Conservation (phyloP, 2,888 invertebrate species). For the Agrotis clavis region DNA sequence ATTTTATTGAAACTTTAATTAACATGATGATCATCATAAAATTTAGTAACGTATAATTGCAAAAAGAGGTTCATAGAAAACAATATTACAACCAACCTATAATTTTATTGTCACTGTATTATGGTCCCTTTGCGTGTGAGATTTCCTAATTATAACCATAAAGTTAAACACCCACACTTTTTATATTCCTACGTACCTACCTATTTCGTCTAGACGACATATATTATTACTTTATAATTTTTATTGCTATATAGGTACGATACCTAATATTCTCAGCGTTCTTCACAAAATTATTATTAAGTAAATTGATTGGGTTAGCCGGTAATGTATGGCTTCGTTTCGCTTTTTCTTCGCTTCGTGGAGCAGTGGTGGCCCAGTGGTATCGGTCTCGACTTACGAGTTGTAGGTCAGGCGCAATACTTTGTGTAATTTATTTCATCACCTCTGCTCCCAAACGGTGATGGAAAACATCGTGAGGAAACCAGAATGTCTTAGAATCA, state of each 20-base stretch:
- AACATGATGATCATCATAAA: neutral
- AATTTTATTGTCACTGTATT: conserved; percentile 9
- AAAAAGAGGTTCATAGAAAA: conserved; percentile 3
- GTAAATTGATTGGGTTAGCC: neutral
- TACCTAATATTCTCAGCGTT: neutral
- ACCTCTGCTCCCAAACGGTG: too few species aligned
- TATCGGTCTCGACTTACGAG: too few species aligned
- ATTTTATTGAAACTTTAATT: neutral
- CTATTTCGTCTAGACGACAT: conserved; percentile 21
- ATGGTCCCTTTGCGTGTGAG: conserved; percentile 15
- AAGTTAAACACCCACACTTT: conserved; percentile 10
- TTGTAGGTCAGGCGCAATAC: too few species aligned
- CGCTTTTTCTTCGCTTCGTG: too few species aligned
- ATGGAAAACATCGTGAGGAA: too few species aligned
- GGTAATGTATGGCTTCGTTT: conserved; percentile 6
- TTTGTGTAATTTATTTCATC: too few species aligned
- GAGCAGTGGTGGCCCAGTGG: too few species aligned
- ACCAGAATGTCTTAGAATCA: too few species aligned
- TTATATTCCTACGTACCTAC: conserved; percentile 2
- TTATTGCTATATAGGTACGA: neutral
- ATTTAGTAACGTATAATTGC: neutral
- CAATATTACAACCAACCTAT: neutral
- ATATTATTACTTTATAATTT: neutral
- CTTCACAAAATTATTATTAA: conserved; percentile 2
- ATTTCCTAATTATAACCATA: conserved; percentile 24